Evolutionary conservation across 2,797 vertebrate genomes (phyloP), one percentile per base, ranked within the genome.

Genomic region (Micromesistius poutassou): DNA sequence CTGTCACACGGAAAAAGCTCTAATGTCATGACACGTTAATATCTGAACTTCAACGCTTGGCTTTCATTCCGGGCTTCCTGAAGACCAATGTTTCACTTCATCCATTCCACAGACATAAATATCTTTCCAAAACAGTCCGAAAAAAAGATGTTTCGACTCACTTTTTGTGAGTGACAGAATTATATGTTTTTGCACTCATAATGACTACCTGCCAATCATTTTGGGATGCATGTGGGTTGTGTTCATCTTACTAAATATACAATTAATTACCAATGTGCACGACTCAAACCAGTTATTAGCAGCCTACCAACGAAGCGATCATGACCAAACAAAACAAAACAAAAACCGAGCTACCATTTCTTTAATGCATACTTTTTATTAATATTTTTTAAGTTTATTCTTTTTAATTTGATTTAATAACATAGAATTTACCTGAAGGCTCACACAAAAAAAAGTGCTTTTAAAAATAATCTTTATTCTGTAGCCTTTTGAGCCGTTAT

Each of bases 141-240:
- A 42, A 46, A 46, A 46, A 46, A 46, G 13, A 46, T 46, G 42
- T 22, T 70, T 28, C 66, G 6, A 30, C 9, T 30, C 66, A 30
- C 66, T 68, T 70, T 68, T 82, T 74, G 71, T 68, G 76, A 81
- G 75, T 83, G 84, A 85, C 83, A 85, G 75, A 66, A 74, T 76
- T 55, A 55, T 55, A 55, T 55, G 50, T 55, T 55, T 46, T 84
- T 74, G 30, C 73, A 79, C 7, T n/a, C 77, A 80, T 68, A 72
- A 77, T 85, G 85, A 89, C 87, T 86, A 83, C 83, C 81, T 86
- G 83, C 78, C 79, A 84, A 82, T 89, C 87, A 84, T 79, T 84
- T 77, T 70, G 42, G 55, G 72, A 85, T 72, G 78, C 75, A 72
- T 66, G 80, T 74, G 50, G 50, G 50, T 82, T 46, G 77, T 73